Percentiles rank a stretch among this genome's conserved stretches.
Conservation (phyloP, 2,113 vertebrate genomes). For the Anser brachyrhynchus region DNA sequence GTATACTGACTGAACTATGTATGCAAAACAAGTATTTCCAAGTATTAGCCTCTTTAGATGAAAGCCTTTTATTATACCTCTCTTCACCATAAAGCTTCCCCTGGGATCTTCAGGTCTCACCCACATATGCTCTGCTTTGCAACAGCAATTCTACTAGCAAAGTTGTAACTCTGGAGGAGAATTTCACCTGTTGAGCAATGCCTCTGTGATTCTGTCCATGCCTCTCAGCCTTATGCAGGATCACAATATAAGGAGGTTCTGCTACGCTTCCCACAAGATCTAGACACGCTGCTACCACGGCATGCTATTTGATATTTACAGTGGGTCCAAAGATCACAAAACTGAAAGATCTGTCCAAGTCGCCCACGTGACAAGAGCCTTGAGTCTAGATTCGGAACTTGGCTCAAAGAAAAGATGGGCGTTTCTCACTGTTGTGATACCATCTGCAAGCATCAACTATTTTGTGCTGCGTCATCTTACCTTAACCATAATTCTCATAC, state of each 20-base stretch:
- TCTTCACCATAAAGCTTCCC: background rate
- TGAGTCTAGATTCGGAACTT: background rate
- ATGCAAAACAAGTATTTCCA: background rate
- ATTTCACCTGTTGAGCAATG: constrained; percentile 1
- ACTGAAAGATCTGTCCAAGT: background rate
- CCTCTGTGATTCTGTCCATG: background rate
- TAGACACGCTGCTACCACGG: background rate
- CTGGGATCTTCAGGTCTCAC: background rate
- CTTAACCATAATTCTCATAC: background rate
- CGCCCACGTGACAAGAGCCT: constrained; percentile 4
- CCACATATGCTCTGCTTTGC: background rate
- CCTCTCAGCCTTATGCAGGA: background rate
- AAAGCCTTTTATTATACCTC: background rate
- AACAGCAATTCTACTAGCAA: constrained; percentile 2
- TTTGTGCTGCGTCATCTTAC: background rate
- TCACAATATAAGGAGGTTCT: background rate
- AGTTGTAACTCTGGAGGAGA: background rate
- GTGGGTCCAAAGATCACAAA: constrained; percentile 40
- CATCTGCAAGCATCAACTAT: background rate
- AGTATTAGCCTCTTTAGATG: background rate
- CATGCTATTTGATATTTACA: background rate
- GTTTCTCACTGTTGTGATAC: background rate
- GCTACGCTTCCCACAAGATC: background rate
- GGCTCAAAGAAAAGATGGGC: background rate
- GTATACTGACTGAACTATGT: background rate